These are phyloP conservation scores for Hypotaenidia philippensis DNA, from an alignment of 2,797 vertebrate genomes.

Conservation along the genomic window DNA sequence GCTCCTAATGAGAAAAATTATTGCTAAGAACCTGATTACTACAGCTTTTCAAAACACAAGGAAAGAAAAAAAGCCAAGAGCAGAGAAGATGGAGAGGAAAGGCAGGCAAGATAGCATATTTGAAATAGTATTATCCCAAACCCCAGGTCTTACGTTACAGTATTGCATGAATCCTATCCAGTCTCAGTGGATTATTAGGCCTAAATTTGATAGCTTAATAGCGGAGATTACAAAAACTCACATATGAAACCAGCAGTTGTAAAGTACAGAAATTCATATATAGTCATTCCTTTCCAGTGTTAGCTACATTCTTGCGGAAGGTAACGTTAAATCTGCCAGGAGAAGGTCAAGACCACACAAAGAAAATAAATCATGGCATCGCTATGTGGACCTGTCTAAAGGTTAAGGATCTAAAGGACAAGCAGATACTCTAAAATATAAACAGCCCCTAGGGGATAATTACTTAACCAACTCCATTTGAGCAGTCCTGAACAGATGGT, in stretches of 20 bases:
- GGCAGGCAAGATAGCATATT: conserved; percentile 45
- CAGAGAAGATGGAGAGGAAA: conserved; percentile 7
- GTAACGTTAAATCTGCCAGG: conserved; percentile 62
- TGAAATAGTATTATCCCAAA: conserved; percentile 59
- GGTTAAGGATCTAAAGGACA: conserved; percentile 79
- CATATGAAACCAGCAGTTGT: conserved; percentile 17
- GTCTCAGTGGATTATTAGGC: conserved; percentile 64
- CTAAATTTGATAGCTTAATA: conserved; percentile 74
- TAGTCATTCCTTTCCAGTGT: conserved; percentile 46
- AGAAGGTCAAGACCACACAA: conserved; percentile 81
- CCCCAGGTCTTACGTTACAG: conserved; percentile 58
- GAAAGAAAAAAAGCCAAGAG: not conserved
- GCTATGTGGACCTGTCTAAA: conserved; percentile 74
- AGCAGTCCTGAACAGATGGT: conserved; percentile 42
- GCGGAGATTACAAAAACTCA: conserved; percentile 68
- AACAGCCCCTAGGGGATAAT: conserved; percentile 63
- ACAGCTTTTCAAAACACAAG: not conserved
- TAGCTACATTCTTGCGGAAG: conserved; percentile 59
- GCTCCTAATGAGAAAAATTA: not conserved
- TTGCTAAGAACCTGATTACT: not conserved
- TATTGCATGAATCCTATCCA: not conserved
- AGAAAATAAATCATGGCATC: conserved; percentile 78
- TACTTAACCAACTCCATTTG: conserved; percentile 54
- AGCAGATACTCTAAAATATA: conserved; percentile 65
- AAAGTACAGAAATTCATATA: conserved; percentile 20